phyloP scores from a whole-genome alignment of 2,113 vertebrate species.

The Sylvietta virens region DNA sequence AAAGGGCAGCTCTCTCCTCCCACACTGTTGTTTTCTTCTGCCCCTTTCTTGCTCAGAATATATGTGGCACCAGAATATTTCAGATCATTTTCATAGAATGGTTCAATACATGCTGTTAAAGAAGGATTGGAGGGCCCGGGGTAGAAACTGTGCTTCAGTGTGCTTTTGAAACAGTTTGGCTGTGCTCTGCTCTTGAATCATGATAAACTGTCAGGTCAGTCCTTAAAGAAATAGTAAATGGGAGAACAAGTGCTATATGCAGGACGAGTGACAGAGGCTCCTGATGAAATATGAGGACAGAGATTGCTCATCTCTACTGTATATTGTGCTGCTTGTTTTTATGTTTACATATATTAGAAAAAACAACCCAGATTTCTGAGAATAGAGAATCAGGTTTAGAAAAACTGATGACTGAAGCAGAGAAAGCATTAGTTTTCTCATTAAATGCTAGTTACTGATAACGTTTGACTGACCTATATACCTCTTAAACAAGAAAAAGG shows the following conservation, averaged over 20 bases:
- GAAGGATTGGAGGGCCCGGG: background rate
- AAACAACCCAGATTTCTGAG: background rate
- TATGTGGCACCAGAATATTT: background rate
- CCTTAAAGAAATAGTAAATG: background rate
- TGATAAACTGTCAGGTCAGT: background rate
- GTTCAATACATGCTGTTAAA: background rate
- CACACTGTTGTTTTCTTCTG: background rate
- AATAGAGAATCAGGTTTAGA: background rate
- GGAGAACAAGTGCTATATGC: background rate
- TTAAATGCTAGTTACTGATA: slow-evolving; percentile 19
- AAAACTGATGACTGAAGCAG: slow-evolving; percentile 34
- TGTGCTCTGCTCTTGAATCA: background rate
- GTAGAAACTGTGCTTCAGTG: background rate
- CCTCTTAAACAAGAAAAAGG: background rate
- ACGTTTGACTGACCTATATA: slow-evolving; percentile 12
- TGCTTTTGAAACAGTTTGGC: background rate
- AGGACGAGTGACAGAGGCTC: background rate
- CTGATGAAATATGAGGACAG: background rate
- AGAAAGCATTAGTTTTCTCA: slow-evolving; percentile 14
- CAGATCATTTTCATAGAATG: background rate
- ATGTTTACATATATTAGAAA: background rate
- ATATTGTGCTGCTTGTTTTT: background rate
- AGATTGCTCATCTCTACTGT: background rate
- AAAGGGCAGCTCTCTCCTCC: background rate
- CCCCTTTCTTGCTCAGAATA: background rate